These are phyloP conservation scores for Rapana venosa DNA, from an alignment of 2,888 invertebrate species.

Conservation along the genomic window DNA sequence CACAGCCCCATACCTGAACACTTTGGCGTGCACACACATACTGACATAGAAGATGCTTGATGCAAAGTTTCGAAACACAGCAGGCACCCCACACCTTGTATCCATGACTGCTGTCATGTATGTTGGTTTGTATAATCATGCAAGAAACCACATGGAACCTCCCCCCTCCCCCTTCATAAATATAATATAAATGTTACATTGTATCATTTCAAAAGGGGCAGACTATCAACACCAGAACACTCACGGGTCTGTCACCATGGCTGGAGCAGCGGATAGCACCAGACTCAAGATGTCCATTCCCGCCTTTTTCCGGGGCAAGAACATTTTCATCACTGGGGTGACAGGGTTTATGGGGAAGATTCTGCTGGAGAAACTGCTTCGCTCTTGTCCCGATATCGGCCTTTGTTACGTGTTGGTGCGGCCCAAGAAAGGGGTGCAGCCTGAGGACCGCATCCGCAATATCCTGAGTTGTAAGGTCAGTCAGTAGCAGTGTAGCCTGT, in stretches of 20 bases:
- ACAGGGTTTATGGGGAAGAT: constrained; percentile 96
- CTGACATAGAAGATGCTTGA: no score
- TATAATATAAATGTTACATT: no score
- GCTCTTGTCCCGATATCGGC: constrained; percentile 87
- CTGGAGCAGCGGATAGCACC: constrained; percentile 41
- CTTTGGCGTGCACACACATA: no score
- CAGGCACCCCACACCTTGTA: no score
- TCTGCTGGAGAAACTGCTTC: constrained; percentile 90
- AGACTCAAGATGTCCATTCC: constrained; percentile 72
- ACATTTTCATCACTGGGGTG: constrained; percentile 95
- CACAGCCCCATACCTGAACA: no score
- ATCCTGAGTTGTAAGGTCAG: constrained; percentile 90
- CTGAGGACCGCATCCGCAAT: constrained; percentile 84
- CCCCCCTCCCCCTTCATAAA: no score
- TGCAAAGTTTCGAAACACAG: no score
- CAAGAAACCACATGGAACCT: no score
- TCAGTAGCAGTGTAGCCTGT: no score
- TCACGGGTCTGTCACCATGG: background rate
- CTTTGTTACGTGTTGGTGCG: constrained; percentile 88
- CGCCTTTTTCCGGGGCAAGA: constrained; percentile 84
- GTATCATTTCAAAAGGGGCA: no score
- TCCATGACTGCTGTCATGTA: no score
- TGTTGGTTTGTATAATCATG: no score
- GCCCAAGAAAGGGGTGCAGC: constrained; percentile 84
- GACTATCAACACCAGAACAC: background rate